Evolutionary conservation across 2,888 invertebrate genomes (phyloP).

Genomic region (Macrophya annulata): DNA sequence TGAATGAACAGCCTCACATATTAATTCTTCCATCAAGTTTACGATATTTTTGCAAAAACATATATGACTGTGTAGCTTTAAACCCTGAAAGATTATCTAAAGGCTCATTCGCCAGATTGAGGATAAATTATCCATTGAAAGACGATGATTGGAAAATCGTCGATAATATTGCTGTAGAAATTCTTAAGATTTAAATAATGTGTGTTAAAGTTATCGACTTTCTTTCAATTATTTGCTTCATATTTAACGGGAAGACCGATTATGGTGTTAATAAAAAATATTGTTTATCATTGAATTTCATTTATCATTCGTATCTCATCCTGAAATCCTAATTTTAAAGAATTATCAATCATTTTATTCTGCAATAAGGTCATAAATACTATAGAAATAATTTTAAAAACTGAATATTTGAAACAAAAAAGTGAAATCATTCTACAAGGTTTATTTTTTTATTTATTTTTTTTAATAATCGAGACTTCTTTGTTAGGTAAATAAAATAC

Average conservation of each 20-base stretch:
- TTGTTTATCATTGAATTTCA: not conserved
- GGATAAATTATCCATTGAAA: constrained; percentile 77
- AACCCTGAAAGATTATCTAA: constrained; percentile 93
- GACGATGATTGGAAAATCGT: constrained; percentile 74
- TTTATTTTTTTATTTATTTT: too few species aligned
- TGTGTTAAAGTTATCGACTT: not conserved
- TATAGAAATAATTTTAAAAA: not conserved
- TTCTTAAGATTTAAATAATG: constrained; percentile 79
- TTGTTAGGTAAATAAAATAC: not conserved
- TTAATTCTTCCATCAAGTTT: constrained; percentile 93
- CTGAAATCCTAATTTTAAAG: too few species aligned
- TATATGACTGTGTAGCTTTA: constrained; percentile 89
- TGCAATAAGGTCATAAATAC: too few species aligned
- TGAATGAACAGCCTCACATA: constrained; percentile 90
- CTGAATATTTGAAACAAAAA: not conserved
- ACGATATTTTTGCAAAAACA: constrained; percentile 89
- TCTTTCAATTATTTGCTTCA: not conserved
- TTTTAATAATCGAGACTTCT: not conserved
- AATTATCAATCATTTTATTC: too few species aligned
- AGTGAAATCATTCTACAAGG: not conserved
- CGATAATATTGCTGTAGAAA: constrained; percentile 80
- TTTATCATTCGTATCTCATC: too few species aligned
- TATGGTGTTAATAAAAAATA: not conserved
- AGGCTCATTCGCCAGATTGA: constrained; percentile 88
- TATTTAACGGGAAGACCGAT: not conserved